A percentile compares a stretch with the other conserved stretches of the same genome.
Conservation (phyloP, 2,113 vertebrate species). For the Cettia cetti region DNA sequence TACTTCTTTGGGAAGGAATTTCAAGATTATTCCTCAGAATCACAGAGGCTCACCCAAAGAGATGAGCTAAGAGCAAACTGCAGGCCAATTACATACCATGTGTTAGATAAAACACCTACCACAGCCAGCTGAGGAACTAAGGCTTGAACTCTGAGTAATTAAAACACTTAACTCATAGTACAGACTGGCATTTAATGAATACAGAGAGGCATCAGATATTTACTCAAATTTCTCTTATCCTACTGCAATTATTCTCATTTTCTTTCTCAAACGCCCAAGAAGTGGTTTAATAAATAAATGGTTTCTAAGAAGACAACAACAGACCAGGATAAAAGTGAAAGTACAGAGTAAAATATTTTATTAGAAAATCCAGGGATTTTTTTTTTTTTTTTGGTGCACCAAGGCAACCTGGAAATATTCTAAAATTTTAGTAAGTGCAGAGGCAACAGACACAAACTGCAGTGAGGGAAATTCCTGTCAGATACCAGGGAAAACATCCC, state of each 20-base stretch:
- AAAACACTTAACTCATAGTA: neutral
- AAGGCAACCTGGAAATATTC: neutral
- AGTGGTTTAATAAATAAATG: neutral
- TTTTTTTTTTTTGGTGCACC: accelerated
- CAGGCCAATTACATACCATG: neutral
- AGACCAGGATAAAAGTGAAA: neutral
- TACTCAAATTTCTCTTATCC: neutral
- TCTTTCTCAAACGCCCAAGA: neutral
- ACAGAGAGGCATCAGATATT: neutral
- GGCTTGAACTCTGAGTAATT: neutral
- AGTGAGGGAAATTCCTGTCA: neutral
- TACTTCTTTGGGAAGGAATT: neutral
- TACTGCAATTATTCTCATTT: neutral
- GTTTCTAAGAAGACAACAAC: neutral
- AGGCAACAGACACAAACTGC: neutral
- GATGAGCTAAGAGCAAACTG: neutral
- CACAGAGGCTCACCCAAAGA: neutral
- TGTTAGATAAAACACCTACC: neutral
- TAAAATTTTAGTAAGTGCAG: neutral
- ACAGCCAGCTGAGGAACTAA: neutral
- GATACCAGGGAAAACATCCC: neutral
- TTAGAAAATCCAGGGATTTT: neutral
- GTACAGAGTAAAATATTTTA: neutral
- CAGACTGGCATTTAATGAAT: neutral
- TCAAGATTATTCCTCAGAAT: neutral